These are phyloP conservation scores for Dinocampus coccinellae DNA, from an alignment of 2,888 invertebrate species.

Conservation along the genomic window DNA sequence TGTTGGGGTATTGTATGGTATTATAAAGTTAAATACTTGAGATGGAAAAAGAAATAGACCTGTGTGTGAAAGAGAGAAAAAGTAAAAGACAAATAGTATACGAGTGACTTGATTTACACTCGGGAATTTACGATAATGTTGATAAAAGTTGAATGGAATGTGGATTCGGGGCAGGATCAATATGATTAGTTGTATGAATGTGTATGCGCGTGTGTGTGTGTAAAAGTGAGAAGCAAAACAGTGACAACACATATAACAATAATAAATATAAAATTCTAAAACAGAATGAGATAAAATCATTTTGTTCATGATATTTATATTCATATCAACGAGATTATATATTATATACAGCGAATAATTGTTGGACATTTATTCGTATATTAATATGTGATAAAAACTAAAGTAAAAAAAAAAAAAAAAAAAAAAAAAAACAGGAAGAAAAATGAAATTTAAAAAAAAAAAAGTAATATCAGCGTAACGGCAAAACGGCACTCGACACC, in stretches of 20 bases:
- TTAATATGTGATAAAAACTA: neutral
- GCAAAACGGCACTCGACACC: conserved; percentile 46
- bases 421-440: conserved; percentile 23
- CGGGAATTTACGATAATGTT: conserved; percentile 17
- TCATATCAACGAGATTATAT: conserved; percentile 1
- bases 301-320: conserved; percentile 1
- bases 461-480: conserved; percentile 43
- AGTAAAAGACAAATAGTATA: conserved; percentile 1
- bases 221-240: conserved; percentile 1
- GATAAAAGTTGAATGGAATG: conserved; percentile 16
- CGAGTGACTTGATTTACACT: conserved; percentile 20
- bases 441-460: conserved; percentile 24
- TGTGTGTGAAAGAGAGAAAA: neutral
- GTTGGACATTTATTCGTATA: neutral
- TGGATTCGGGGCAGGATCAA: conserved; percentile 12
- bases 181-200: conserved; percentile 1
- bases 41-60: neutral
- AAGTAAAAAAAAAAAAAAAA: conserved; percentile 28
- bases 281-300: neutral
- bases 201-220: neutral
- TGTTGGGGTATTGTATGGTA: neutral
- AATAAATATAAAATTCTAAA: neutral
- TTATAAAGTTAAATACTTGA: neutral
- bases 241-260: conserved; percentile 2
- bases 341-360: conserved; percentile 1